A percentile compares a stretch with the other conserved stretches of the same genome.
Evolutionary conservation across 2,888 invertebrate species (phyloP).

Genomic region (Petrolisthes manimaculis): DNA sequence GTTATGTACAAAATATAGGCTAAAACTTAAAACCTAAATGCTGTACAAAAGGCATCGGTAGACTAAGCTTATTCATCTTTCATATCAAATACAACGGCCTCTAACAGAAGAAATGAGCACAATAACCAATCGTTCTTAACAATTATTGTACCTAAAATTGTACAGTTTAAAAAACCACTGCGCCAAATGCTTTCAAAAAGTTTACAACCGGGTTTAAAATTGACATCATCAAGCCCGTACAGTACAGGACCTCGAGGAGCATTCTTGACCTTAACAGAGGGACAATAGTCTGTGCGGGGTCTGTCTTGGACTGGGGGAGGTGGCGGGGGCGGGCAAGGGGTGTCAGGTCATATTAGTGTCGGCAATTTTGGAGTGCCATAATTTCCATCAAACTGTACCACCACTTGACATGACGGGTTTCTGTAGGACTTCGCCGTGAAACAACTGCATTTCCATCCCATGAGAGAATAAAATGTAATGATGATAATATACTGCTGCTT

Average conservation of each 20-base stretch:
- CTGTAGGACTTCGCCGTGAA: too few species aligned
- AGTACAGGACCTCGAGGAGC: slow-evolving; percentile 50
- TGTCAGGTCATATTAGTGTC: too few species aligned
- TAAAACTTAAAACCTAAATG: slow-evolving; percentile 66
- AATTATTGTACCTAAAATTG: slow-evolving; percentile 64
- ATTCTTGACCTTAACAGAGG: too few species aligned
- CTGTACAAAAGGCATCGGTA: slow-evolving; percentile 66
- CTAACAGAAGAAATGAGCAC: slow-evolving; percentile 64
- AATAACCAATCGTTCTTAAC: slow-evolving; percentile 64
- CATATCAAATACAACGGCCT: slow-evolving; percentile 63
- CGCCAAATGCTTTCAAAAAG: slow-evolving; percentile 53
- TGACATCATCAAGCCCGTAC: slow-evolving; percentile 60
- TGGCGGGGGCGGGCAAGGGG: too few species aligned
- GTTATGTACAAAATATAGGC: slow-evolving; percentile 66
- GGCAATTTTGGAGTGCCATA: too few species aligned
- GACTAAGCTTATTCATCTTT: slow-evolving; percentile 65
- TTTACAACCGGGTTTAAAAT: slow-evolving; percentile 59
- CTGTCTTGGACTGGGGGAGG: too few species aligned
- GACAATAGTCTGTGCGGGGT: too few species aligned
- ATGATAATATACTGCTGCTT: too few species aligned
- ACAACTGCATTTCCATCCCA: too few species aligned
- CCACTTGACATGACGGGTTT: too few species aligned
- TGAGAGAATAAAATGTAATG: too few species aligned
- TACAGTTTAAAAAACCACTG: slow-evolving; percentile 63
- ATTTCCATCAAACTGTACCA: too few species aligned